Evolutionary conservation across 2,888 invertebrate genomes (phyloP), one percentile per base, ranked within the genome.

Genomic region (Capitulum mitella): DNA sequence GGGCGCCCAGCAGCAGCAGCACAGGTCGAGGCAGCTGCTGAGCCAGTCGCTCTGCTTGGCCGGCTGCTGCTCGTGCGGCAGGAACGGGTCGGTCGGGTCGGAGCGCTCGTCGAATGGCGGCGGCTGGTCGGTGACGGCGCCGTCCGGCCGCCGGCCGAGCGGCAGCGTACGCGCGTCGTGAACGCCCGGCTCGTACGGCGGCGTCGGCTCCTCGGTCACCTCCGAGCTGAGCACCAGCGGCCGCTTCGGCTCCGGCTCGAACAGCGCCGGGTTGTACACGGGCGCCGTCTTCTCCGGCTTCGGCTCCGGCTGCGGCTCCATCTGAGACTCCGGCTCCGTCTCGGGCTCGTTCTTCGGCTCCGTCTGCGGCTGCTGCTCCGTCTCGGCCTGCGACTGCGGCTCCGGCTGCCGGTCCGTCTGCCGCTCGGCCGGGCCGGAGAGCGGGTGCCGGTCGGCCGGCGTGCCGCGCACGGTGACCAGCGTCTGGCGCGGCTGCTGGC

Each of bases 1-100:
- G 34, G 64, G 64, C 37, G 64, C 37, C 64, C 64, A 64, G 64
- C 64, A 64, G 64, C 64, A 64, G 64, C 64, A 64, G 64, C 64
- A 64, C 19, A 26, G n/a, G 34, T 64, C 64, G 8, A 64, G 22
- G n/a, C 64, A 64, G 34, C 19, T 8, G 64, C 34, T n/a, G 37
- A 64, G 3, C 64, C 64, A 64, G 37, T 22, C 34, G 64, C 2
- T 22, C 1, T 22, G 34, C 64, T 64, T 64, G 64, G 22, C 64
- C 19, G 64, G 64, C 37, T 6, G 34, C 64, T 34, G 19, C n/a
- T 37, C 2, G 37, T 64, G 5, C 32, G 64, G 64, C 37, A 64
- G 37, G 64, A 64, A 64, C 64, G 64, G 64, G 64, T 64, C 64
- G 64, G 34, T 34, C 64, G 64, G 64, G 64, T 64, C 64, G 64